Evolutionary conservation across 1,140 invertebrate species (phyloP).

Genomic region (Drosophila elegans): DNA sequence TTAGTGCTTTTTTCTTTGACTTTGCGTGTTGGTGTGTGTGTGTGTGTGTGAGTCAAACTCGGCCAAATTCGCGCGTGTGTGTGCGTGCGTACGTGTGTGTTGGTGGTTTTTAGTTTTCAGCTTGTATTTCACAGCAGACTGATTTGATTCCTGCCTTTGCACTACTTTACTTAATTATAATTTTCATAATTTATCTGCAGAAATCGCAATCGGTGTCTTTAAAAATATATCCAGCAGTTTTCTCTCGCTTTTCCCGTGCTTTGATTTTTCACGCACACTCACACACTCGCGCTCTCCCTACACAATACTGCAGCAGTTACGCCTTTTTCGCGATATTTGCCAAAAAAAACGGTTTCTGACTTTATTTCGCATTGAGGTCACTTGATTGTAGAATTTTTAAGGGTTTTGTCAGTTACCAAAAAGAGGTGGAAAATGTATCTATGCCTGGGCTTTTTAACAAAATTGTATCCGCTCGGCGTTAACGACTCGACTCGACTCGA

Average conservation of each 20-base stretch:
- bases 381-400: constrained; percentile 21
- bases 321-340: constrained; percentile 50
- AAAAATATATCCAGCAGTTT: constrained; percentile 25
- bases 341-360: constrained; percentile 3
- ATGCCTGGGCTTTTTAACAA: constrained; percentile 64
- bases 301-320: constrained; percentile 63
- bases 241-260: constrained; percentile 17
- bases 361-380: constrained; percentile 9
- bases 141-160: constrained; percentile 3
- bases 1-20: constrained; percentile 55
- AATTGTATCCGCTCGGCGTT: constrained; percentile 69
- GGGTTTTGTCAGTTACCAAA: constrained; percentile 23
- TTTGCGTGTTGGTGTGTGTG: constrained; percentile 19
- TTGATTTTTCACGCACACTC: constrained; percentile 43
- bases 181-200: constrained; percentile 33
- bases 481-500: constrained; percentile 74
- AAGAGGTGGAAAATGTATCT: constrained; percentile 75
- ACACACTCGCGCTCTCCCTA: constrained; percentile 46
- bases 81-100: constrained; percentile 12
- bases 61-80: constrained; percentile 18
- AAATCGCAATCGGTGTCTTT: constrained; percentile 13
- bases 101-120: constrained; percentile 7
- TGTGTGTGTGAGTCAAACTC: constrained; percentile 23
- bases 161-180: constrained; percentile 25
- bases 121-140: constrained; percentile 1